Evolutionary conservation across 2,113 vertebrate genomes (phyloP).

Genomic region (Brienomyrus brachyistius): DNA sequence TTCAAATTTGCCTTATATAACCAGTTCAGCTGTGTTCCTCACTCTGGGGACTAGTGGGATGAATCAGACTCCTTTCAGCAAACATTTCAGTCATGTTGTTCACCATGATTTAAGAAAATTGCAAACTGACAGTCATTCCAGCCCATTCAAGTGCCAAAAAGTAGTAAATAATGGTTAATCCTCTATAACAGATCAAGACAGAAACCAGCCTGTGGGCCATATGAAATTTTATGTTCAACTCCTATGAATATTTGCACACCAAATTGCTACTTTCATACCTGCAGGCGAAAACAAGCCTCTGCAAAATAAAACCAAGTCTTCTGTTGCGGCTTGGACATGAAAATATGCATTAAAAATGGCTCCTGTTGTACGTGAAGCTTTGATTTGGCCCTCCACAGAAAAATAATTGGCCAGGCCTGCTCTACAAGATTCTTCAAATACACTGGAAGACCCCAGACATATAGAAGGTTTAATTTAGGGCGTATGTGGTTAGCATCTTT

Average conservation of each 20-base stretch:
- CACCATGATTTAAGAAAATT: background rate
- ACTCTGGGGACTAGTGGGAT: background rate
- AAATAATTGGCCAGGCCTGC: background rate
- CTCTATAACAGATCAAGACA: background rate
- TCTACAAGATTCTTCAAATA: background rate
- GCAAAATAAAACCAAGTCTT: background rate
- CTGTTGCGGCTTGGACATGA: background rate
- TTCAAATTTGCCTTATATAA: background rate
- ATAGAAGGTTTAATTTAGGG: background rate
- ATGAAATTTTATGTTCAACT: background rate
- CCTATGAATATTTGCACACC: background rate
- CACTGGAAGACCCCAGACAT: background rate
- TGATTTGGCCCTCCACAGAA: background rate
- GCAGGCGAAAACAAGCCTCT: background rate
- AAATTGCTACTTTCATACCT: background rate
- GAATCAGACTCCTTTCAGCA: background rate
- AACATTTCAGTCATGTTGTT: background rate
- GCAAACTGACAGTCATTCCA: background rate
- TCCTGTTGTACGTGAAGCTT: background rate
- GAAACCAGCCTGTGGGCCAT: background rate
- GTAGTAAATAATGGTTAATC: background rate
- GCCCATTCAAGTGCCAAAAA: background rate
- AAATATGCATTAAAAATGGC: background rate
- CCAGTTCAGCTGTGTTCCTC: background rate
- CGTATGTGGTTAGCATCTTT: background rate